phyloP scores from a whole-genome alignment of 2,113 vertebrate genomes.

The Trogon surrucura region DNA sequence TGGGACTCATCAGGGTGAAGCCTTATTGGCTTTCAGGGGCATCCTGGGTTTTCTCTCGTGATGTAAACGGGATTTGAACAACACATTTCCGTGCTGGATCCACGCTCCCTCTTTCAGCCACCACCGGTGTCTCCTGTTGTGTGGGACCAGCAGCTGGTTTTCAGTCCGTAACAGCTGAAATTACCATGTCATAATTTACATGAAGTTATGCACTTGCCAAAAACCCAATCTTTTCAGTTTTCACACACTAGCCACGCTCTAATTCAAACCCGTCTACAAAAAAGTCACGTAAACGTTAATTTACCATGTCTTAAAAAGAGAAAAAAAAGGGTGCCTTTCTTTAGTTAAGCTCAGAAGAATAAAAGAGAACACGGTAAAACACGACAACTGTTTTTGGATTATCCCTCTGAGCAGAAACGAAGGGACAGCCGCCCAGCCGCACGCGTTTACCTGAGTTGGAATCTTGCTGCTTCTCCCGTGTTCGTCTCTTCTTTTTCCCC shows the following conservation, averaged over 20 bases:
- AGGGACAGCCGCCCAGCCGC: background rate
- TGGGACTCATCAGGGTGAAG: background rate
- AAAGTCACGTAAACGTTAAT: background rate
- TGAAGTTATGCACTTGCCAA: background rate
- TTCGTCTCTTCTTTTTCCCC: constrained; percentile 98
- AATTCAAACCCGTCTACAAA: background rate
- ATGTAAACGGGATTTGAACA: background rate
- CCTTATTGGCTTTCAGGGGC: background rate
- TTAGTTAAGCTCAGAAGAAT: background rate
- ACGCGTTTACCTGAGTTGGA: constrained; percentile 86
- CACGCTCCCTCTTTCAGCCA: background rate
- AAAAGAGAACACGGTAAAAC: background rate
- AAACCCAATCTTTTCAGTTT: background rate
- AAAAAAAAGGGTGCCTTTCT: background rate
- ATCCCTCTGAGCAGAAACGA: background rate
- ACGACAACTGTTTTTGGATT: background rate
- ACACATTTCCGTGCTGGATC: background rate
- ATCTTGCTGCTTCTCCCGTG: constrained; percentile 96
- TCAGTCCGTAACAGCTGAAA: background rate
- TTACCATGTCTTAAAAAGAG: background rate
- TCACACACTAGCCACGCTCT: background rate
- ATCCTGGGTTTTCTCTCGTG: background rate
- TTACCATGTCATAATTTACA: background rate
- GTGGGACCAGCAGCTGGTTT: background rate
- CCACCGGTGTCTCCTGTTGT: background rate